phyloP scores from a whole-genome alignment of 2,888 invertebrate genomes.

The Dryobotodes eremita region DNA sequence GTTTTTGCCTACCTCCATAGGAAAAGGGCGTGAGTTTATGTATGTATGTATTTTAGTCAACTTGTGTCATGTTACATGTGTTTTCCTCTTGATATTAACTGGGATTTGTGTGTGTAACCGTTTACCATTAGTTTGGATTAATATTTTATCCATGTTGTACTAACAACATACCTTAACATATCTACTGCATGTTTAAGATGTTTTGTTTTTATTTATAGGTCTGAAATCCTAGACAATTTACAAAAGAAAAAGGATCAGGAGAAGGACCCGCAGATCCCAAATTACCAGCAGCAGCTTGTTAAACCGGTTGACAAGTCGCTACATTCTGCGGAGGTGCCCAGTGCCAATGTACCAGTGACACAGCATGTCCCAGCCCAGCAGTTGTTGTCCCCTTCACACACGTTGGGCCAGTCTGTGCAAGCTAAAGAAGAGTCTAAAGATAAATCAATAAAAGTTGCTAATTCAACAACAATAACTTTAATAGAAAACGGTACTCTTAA shows the following conservation, averaged over 20 bases:
- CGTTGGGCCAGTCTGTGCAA: conserved; percentile 74
- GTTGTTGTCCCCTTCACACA: conserved; percentile 81
- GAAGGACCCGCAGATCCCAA: conserved; percentile 81
- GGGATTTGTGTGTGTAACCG: conserved; percentile 37
- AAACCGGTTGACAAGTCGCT: conserved; percentile 80
- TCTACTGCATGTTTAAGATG: not conserved
- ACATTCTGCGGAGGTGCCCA: conserved; percentile 75
- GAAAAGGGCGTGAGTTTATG: not conserved
- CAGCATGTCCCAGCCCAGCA: conserved; percentile 87
- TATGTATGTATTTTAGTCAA: conserved; percentile 10
- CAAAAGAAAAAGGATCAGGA: conserved; percentile 90
- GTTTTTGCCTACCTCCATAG: conserved; percentile 4
- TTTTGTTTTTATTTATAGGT: conserved; percentile 85
- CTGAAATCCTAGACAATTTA: conserved; percentile 91
- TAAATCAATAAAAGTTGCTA: conserved; percentile 85
- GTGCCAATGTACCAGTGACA: conserved; percentile 77
- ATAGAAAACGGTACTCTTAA: conserved; percentile 84
- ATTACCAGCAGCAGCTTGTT: conserved; percentile 78
- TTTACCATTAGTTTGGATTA: conserved; percentile 2
- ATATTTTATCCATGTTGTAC: conserved; percentile 3
- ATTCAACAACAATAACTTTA: conserved; percentile 87
- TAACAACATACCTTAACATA: conserved; percentile 4
- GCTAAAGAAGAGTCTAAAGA: conserved; percentile 86
- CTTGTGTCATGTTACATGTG: conserved; percentile 14
- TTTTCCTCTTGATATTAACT: conserved; percentile 27